phyloP scores from a whole-genome alignment of 2,797 vertebrate species.

The Acrossocheilus fasciatus region DNA sequence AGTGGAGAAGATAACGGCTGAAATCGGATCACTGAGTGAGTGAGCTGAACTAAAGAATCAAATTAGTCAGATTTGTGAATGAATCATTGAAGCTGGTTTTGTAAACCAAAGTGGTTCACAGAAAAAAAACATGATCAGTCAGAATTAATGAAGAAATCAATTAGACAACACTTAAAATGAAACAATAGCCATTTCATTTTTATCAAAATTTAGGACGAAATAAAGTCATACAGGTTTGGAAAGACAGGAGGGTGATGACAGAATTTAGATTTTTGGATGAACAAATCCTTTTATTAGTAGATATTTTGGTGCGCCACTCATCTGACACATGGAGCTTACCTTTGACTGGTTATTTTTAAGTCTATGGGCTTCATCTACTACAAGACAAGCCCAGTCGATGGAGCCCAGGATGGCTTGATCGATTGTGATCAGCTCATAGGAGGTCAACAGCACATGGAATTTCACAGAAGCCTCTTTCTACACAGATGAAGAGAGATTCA shows the following conservation, averaged over 20 bases:
- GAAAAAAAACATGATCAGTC: background rate
- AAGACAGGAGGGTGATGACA: background rate
- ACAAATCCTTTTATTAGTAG: background rate
- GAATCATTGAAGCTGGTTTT: background rate
- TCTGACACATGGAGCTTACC: slow-evolving; percentile 71
- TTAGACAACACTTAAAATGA: background rate
- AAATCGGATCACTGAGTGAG: background rate
- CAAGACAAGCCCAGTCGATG: slow-evolving; percentile 97
- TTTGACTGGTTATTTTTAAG: slow-evolving; percentile 99
- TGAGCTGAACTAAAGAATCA: background rate
- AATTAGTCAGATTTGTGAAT: background rate
- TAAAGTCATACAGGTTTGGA: background rate
- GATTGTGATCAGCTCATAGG: slow-evolving; percentile 96
- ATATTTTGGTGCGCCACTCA: background rate
- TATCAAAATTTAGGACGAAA: background rate
- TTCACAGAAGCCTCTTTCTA: slow-evolving; percentile 98
- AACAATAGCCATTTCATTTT: background rate
- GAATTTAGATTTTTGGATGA: background rate
- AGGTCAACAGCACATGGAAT: slow-evolving; percentile 95
- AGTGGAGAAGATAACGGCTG: background rate
- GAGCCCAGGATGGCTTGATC: slow-evolving; percentile 97
- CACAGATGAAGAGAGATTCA: slow-evolving; percentile 69
- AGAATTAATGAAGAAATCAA: background rate
- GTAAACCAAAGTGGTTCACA: background rate
- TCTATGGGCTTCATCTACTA: slow-evolving; percentile 97